Conservation (phyloP, 2,113 vertebrate species). For the Onychorhynchus coronatus region DNA sequence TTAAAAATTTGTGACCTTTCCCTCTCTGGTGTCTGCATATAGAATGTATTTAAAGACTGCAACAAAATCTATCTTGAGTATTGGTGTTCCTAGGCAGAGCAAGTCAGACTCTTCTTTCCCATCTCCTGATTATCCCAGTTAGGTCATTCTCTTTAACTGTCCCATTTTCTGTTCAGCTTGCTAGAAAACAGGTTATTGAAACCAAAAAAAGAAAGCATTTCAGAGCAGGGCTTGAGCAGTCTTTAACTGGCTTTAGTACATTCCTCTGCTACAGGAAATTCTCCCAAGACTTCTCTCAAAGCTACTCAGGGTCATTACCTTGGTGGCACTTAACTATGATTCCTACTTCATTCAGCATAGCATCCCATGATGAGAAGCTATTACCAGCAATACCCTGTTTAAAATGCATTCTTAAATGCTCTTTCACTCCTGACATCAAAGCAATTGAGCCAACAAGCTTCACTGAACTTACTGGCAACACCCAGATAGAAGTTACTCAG, state of each 20-base stretch:
- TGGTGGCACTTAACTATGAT: not conserved
- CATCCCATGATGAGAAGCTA: not conserved
- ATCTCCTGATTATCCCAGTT: not conserved
- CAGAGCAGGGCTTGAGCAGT: not conserved
- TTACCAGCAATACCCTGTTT: not conserved
- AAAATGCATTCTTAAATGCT: not conserved
- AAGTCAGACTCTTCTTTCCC: not conserved
- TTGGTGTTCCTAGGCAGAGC: not conserved
- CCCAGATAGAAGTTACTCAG: not conserved
- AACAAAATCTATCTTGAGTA: not conserved
- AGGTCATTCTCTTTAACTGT: not conserved
- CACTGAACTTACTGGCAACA: not conserved
- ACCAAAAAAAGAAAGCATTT: not conserved
- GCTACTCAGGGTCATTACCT: not conserved
- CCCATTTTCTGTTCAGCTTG: not conserved
- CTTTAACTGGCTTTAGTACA: not conserved
- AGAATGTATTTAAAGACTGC: not conserved
- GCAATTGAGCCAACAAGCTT: not conserved
- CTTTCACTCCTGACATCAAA: not conserved
- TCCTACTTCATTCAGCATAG: not conserved
- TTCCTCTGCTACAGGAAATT: not conserved
- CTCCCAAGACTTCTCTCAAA: not conserved
- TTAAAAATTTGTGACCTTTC: not conserved
- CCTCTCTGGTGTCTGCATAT: not conserved
- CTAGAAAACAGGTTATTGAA: constrained; percentile 10